A percentile compares a stretch with the other conserved stretches of the same genome.
These are phyloP conservation scores for Smittia aterrima DNA, from an alignment of 2,888 invertebrate species.

Conservation along the genomic window DNA sequence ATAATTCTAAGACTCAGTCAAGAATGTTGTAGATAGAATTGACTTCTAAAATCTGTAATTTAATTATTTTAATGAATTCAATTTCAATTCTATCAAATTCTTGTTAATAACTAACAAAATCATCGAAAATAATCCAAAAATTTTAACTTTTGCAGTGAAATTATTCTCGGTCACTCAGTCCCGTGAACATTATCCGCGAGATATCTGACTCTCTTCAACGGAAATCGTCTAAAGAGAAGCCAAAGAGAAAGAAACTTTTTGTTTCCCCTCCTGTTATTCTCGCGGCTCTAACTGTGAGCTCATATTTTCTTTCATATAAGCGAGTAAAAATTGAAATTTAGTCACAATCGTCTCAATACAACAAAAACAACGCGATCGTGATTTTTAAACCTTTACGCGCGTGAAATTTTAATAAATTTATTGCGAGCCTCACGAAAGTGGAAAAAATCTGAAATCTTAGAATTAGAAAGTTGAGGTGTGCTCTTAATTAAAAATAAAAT, in stretches of 20 bases:
- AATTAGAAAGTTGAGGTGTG: not conserved
- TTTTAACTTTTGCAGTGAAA: not conserved
- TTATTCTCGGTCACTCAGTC: slow-evolving; percentile 8
- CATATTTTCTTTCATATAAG: slow-evolving; percentile 30
- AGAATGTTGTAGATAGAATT: not conserved
- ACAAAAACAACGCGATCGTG: slow-evolving; percentile 40
- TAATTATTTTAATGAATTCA: too few species aligned
- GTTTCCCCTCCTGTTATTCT: not conserved
- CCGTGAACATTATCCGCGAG: not conserved
- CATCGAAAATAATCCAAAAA: not conserved
- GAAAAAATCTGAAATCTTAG: not conserved
- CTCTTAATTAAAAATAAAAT: not conserved
- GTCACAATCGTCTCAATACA: slow-evolving; percentile 40
- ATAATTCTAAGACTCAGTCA: not conserved
- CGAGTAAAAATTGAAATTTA: slow-evolving; percentile 35
- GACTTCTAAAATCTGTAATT: not conserved
- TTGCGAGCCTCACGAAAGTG: not conserved
- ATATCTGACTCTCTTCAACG: not conserved
- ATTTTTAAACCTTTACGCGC: not conserved
- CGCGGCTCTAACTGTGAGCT: not conserved
- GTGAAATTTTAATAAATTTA: slow-evolving; percentile 25
- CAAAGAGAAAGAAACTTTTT: not conserved
- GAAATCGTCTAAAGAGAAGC: not conserved
- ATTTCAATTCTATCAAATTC: too few species aligned
- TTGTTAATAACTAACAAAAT: too few species aligned